Percentiles rank a stretch among this genome's conserved stretches.
Evolutionary conservation across 64 coral and sea anemone genomes (phyloP).

Genomic region (Pocillopora verrucosa): DNA sequence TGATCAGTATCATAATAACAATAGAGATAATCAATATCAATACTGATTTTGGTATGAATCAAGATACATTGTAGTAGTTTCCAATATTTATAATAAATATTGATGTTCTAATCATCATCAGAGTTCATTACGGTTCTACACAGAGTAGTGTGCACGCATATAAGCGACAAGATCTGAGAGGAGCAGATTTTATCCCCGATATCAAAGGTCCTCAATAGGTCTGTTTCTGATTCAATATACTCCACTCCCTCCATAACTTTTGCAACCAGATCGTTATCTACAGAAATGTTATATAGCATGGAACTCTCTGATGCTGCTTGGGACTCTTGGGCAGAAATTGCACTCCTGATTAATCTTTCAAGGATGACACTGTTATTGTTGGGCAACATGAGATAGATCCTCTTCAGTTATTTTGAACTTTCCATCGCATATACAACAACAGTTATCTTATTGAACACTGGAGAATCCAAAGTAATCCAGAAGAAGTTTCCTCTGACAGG

Average conservation of each 20-base stretch:
- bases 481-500: not conserved
- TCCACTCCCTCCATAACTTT: constrained; percentile 53
- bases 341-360: constrained; percentile 31
- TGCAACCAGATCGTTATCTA: constrained; percentile 24
- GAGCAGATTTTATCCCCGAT: constrained; percentile 56
- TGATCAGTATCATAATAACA: constrained; percentile 18
- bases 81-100: constrained; percentile 1
- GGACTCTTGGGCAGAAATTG: constrained; percentile 9
- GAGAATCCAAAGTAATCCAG: constrained; percentile 70
- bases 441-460: constrained; percentile 44
- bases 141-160: constrained; percentile 43
- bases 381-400: constrained; percentile 6
- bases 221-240: constrained; percentile 45
- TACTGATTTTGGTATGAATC: no score
- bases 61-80: no score
- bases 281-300: constrained; percentile 46
- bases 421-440: constrained; percentile 60
- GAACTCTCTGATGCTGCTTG: constrained; percentile 9
- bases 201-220: constrained; percentile 37
- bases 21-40: not conserved
- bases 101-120: constrained; percentile 21
- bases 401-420: constrained; percentile 1
- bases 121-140: constrained; percentile 33
- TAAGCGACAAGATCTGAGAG: constrained; percentile 61
- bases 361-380: constrained; percentile 24